Conservation (phyloP, 2,113 vertebrate genomes). For the Gymnocephalus cernua region DNA sequence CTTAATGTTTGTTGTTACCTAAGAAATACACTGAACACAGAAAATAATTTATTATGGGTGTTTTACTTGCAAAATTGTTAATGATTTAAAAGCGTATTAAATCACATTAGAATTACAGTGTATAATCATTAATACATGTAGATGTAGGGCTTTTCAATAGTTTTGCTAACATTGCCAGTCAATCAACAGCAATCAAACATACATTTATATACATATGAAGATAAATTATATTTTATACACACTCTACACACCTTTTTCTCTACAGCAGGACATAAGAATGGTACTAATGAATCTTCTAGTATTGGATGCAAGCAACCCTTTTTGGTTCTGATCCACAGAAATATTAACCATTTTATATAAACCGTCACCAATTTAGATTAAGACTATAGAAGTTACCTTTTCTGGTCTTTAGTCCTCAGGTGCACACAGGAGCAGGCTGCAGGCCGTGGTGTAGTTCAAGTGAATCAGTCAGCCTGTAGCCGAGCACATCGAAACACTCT, state of each 20-base stretch:
- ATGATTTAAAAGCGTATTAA: neutral
- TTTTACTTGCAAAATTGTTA: neutral
- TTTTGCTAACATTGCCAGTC: neutral
- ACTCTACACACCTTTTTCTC: neutral
- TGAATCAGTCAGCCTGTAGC: slow-evolving; percentile 1
- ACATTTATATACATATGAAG: neutral
- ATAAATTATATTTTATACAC: too few relatives aligned
- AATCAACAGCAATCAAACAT: neutral
- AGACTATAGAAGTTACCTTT: slow-evolving; percentile 57
- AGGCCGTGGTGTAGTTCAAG: slow-evolving; percentile 11
- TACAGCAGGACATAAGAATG: neutral
- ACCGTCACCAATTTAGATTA: neutral
- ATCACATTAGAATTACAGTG: neutral
- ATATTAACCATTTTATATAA: neutral
- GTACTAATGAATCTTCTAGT: neutral
- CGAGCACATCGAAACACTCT: slow-evolving; percentile 30
- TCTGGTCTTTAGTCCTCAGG: slow-evolving; percentile 38
- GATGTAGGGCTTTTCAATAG: neutral
- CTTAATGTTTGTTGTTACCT: neutral
- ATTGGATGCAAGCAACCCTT: neutral
- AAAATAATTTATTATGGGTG: neutral
- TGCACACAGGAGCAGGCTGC: slow-evolving; percentile 34
- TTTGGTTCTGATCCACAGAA: neutral
- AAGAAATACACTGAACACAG: neutral
- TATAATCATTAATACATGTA: neutral